These are phyloP conservation scores for Serinus canaria DNA, from an alignment of 2,113 vertebrate species.

Conservation along the genomic window DNA sequence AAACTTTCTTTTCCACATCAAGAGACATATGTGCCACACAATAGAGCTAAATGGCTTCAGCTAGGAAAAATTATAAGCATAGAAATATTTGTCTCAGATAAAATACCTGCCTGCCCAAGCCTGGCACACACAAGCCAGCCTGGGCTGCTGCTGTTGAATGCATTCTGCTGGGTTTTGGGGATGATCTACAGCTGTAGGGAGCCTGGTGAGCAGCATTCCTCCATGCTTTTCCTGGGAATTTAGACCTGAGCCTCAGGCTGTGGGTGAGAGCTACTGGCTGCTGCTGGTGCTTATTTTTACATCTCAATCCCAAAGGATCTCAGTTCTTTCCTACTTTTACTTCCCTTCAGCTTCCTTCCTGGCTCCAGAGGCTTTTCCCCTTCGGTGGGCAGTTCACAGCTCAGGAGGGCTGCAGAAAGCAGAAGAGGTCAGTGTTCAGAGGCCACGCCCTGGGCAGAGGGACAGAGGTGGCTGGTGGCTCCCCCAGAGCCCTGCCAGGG, in stretches of 20 bases:
- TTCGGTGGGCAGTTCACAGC: not conserved
- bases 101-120: not conserved
- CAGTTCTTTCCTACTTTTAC: not conserved
- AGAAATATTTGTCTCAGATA: not conserved
- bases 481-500: not conserved
- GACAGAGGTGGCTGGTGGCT: not conserved
- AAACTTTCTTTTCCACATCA: slow-evolving; percentile 35
- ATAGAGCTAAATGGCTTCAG: not conserved
- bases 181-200: not conserved
- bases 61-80: not conserved
- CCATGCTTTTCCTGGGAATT: not conserved
- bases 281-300: not conserved
- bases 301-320: not conserved
- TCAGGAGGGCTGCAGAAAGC: not conserved
- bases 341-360: not conserved
- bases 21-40: not conserved
- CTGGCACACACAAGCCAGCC: not conserved
- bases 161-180: not conserved
- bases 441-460: fast-evolving
- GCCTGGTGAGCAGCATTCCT: not conserved
- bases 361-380: not conserved
- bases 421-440: fast-evolving
- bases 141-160: not conserved
- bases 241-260: not conserved
- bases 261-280: not conserved